These are phyloP conservation scores for Pygocentrus nattereri DNA, from an alignment of 2,797 vertebrate genomes.

Conservation along the genomic window DNA sequence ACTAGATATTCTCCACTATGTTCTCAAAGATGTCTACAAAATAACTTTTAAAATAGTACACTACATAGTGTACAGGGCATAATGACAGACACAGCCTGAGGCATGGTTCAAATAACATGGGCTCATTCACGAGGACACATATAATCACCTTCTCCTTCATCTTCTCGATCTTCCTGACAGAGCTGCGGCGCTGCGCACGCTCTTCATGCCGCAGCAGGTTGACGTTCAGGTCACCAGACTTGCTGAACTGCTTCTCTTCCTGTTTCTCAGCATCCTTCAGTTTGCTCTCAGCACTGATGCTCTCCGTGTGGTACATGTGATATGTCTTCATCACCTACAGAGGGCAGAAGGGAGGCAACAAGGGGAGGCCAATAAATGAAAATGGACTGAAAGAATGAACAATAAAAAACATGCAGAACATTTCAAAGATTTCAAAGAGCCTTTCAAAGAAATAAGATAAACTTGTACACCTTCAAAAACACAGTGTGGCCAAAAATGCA, in stretches of 20 bases:
- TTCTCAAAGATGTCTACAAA: neutral
- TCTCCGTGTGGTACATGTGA: conserved; percentile 99
- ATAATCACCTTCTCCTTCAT: conserved; percentile 94
- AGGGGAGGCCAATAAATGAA: neutral
- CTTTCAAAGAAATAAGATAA: too few species aligned
- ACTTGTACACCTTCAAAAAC: neutral
- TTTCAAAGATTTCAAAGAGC: too few species aligned
- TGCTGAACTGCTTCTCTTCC: conserved; percentile 98
- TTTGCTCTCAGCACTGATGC: conserved; percentile 97
- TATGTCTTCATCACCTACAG: conserved; percentile 99
- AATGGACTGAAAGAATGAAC: neutral
- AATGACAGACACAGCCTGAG: neutral
- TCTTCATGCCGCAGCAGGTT: conserved; percentile 95
- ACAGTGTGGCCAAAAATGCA: neutral
- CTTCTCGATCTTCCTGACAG: conserved; percentile 98
- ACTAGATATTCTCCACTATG: neutral
- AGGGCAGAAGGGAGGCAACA: conserved; percentile 19
- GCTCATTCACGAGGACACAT: neutral
- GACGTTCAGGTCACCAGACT: conserved; percentile 92
- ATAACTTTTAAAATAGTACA: neutral
- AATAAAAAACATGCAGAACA: too few species aligned
- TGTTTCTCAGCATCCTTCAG: conserved; percentile 98
- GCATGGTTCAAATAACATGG: neutral
- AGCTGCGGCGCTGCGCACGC: conserved; percentile 92
- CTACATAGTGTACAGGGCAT: neutral